Base-by-base conservation (phyloP, 2,888 invertebrate species). In the Cryptosula pallasiana region DNA sequence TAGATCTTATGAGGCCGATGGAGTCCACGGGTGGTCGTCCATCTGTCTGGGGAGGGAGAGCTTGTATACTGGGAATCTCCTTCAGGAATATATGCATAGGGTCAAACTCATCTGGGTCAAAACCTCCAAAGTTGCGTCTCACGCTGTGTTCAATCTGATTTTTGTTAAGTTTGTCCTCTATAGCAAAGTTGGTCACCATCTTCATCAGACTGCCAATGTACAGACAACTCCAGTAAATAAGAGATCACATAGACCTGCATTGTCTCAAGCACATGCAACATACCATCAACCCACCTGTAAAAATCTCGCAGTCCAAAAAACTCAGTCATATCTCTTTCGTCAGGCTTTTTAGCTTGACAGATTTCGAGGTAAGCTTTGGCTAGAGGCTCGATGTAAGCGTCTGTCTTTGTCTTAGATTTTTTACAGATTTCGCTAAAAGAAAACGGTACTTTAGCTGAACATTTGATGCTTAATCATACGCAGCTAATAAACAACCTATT, bases 251-350 rank as follows among this genome's bases (percentile, higher is more conserved):
- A n/a, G n/a, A n/a, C n/a, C n/a, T n/a, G n/a, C n/a, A n/a, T n/a
- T n/a, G n/a, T n/a, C n/a, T n/a, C n/a, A n/a, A n/a, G n/a, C n/a
- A n/a, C n/a, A n/a, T n/a, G n/a, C n/a, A n/a, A n/a, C n/a, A n/a
- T n/a, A n/a, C n/a, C n/a, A n/a, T 45, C 20, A 45, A 20, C 45
- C 45, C 5, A 70, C 70, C 80, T 81, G 77, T 81, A 81, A 73
- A 81, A 81, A 72, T 81, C 81, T 73, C 83, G 75, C 2, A 83
- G 76, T 27, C 82, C 82, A 77, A 78, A 82, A 74, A 81, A 82
- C 72, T 82, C 82, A 72, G 80, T 74, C 54, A 76, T 77, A 25
- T 73, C 55, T 34, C 75, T 73, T 32, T 63, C 63, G 13, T 63
- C 32, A 29, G 63, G 32, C n/a, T 63, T 63, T 27, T 63, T 20